Conservation (phyloP, 2,797 vertebrate genomes). For the Chiloscyllium punctatum region DNA sequence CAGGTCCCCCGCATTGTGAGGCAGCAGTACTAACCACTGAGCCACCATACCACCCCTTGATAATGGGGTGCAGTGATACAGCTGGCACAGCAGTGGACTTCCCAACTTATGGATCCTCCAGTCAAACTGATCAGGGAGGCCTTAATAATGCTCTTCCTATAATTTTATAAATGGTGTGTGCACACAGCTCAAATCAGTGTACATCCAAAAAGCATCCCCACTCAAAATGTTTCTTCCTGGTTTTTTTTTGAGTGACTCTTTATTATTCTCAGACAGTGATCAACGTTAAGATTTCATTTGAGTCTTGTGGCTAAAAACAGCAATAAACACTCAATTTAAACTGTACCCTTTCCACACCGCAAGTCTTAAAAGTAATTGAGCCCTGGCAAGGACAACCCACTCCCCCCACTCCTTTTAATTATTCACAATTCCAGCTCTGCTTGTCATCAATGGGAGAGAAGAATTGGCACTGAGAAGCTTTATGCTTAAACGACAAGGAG, state of each 20-base stretch:
- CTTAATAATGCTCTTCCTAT: background rate
- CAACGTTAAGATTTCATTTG: background rate
- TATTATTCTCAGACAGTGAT: background rate
- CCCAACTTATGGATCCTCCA: background rate
- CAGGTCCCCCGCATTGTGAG: too few species aligned
- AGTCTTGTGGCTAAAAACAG: slow-evolving; percentile 28
- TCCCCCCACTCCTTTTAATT: slow-evolving; percentile 6
- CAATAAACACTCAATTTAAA: slow-evolving; percentile 16
- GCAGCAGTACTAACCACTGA: too few species aligned
- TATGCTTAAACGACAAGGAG: background rate
- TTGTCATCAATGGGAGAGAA: background rate
- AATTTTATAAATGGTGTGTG: background rate
- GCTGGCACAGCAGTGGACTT: background rate
- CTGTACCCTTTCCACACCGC: background rate
- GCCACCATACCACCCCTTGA: too few species aligned
- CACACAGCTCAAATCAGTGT: background rate
- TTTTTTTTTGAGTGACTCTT: background rate
- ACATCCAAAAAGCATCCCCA: background rate
- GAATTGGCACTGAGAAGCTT: slow-evolving; percentile 5
- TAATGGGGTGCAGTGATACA: background rate
- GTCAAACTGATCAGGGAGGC: background rate
- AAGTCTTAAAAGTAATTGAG: slow-evolving; percentile 7
- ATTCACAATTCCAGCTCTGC: slow-evolving; percentile 5
- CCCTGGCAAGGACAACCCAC: background rate
- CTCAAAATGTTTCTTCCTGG: background rate